Percentiles rank a stretch among this genome's conserved stretches.
These are phyloP conservation scores for Indri indri DNA, from an alignment of 2,113 vertebrate species.

Conservation along the genomic window DNA sequence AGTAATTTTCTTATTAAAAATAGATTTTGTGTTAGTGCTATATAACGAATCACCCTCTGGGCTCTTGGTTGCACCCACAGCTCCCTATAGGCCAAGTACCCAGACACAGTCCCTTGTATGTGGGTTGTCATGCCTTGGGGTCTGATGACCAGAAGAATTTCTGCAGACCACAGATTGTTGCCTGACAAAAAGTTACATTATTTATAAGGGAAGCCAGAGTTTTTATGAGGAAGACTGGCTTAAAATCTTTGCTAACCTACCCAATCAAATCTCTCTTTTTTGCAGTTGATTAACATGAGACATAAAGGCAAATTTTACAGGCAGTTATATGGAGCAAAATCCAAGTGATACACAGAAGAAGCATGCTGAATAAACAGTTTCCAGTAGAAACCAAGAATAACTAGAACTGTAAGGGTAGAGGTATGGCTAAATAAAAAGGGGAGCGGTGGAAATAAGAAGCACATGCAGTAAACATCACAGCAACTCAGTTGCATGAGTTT, in stretches of 20 bases:
- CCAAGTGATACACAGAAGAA: neutral
- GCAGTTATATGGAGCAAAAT: neutral
- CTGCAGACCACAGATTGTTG: neutral
- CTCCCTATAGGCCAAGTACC: neutral
- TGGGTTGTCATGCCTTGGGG: neutral
- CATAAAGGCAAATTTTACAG: neutral
- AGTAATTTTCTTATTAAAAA: neutral
- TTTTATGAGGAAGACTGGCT: neutral
- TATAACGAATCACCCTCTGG: neutral
- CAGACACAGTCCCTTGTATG: neutral
- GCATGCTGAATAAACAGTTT: neutral
- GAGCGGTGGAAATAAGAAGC: neutral
- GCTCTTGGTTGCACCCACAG: rapidly evolving
- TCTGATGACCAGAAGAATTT: neutral
- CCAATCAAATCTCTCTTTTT: neutral
- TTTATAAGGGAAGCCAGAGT: neutral
- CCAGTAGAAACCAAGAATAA: neutral
- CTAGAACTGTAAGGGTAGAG: neutral
- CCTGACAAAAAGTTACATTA: neutral
- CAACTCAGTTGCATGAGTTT: neutral
- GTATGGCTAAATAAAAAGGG: neutral
- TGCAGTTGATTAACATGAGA: neutral
- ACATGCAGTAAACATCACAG: neutral
- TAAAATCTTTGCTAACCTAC: neutral
- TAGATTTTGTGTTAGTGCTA: neutral